Base-by-base conservation (phyloP, 2,797 vertebrate genomes). In the Danio aesculapii region DNA sequence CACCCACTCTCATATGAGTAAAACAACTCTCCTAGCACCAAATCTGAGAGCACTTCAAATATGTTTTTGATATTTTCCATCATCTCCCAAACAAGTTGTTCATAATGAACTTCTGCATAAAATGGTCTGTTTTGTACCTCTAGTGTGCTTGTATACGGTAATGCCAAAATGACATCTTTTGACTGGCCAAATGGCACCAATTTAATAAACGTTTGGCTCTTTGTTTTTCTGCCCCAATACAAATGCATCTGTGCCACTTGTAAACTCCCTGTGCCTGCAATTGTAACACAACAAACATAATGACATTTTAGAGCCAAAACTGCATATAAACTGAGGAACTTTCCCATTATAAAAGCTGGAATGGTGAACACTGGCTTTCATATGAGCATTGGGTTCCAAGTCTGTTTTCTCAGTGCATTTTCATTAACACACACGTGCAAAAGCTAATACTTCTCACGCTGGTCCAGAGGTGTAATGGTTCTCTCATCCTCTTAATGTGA, bases 381-480 rank as follows among this genome's bases (percentile, higher is more conserved):
- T 63, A 61, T 16, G 44, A 61, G 58, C 57, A 41, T 50, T 14
- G 2, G 39, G 47, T 75, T 50, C 46, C 52, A 44, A 30, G 41
- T 69, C 7, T 69, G 5, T 43, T 47, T 68, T 58, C 52, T 59
- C 53, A 8, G 1, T 69, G 46, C 44, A 14, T 59, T 59, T 19
- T 66, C 50, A 53, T 74, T 74, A n/a, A 64, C 61, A 61, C 49
- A 61, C 41, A 41, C 47, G 57, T 67, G 75, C 67, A 14, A 52
- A 67, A 16, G 44, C 47, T 1, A 30, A 66, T 49, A 55, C 78
- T 63, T 62, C 55, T 70, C 55, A 71, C 72, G 5, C 21, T 68
- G 47, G 47, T 75, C 81, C 64, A 79, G 75, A 67, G 67, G 50
- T 73, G 50, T 82, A 79, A 87, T 82, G 68, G 68, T 79, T 73